Base-by-base conservation (phyloP, 1,140 invertebrate species). In the Scaptomyza montana region DNA sequence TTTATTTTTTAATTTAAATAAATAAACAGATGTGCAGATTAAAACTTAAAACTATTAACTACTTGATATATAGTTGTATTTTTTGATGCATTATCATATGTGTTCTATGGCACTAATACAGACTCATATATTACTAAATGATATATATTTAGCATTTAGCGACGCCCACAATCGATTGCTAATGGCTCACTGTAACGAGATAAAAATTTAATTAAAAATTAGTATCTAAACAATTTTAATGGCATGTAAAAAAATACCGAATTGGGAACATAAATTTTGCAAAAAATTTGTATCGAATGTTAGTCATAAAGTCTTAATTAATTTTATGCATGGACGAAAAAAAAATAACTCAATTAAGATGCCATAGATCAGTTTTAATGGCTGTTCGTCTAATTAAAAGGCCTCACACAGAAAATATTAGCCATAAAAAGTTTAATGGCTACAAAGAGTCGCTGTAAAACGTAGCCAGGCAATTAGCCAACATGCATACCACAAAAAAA, bases 361-460 rank as follows among this genome's bases (percentile, higher is more conserved):
- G 51, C 43, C 56, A 82, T 80, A 79, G 70, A 82, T 82, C 63
- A 76, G 55, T 68, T 76, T 85, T 76, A 68, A 82, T 69, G 63
- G 70, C 64, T 67, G 66, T 67, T 68, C 57, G 63, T 57, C 72
- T 84, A 76, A 85, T 85, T 80, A 84, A 80, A 76, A 75, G 57
- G 41, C 65, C 64, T 74, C 25, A 9, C 45, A 53, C 25, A 3
- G 30, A 77, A 54, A 72, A 71, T 67, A 67, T 72, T 72, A 75
- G 75, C 51, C 80, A 57, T 82, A 67, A 82, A 77, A 82, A 84
- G 46, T 74, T 80, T 71, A 75, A 75, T 75, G 71, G 41, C 71
- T 33, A 64, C 28, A 47, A 59, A 36, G 55, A 54, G 53, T 50
- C 47, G 69, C 54, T 69, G 69, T 67, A 76, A 68, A 66, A 60